These are phyloP conservation scores for Apaloderma vittatum DNA, from an alignment of 2,113 vertebrate species.

Conservation along the genomic window DNA sequence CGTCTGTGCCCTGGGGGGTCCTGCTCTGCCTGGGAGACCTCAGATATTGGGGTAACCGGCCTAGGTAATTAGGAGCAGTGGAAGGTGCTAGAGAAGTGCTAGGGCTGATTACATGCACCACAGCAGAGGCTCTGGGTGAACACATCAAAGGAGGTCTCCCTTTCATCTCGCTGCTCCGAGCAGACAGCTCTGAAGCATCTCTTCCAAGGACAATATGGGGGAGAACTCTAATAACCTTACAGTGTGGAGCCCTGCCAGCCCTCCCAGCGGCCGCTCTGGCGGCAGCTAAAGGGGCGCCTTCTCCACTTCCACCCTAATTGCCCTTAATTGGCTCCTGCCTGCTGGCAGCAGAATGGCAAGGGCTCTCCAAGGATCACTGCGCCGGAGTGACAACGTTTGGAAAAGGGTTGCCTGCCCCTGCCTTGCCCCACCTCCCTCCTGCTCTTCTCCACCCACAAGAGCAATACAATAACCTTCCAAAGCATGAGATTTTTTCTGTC, in stretches of 20 bases:
- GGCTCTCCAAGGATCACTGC: constrained; percentile 62
- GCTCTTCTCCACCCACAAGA: neutral
- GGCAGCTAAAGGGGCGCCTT: constrained; percentile 66
- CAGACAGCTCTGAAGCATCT: constrained; percentile 37
- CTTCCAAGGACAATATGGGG: constrained; percentile 69
- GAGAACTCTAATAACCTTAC: constrained; percentile 72
- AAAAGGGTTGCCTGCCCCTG: neutral
- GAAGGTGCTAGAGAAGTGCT: constrained; percentile 29
- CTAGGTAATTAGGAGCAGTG: neutral
- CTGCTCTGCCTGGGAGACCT: neutral
- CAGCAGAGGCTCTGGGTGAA: neutral
- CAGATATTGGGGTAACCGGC: neutral
- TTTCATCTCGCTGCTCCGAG: constrained; percentile 16
- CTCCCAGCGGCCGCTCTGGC: constrained; percentile 45
- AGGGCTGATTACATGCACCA: neutral
- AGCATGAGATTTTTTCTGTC: neutral
- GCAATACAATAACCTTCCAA: neutral
- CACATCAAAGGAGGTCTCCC: constrained; percentile 59
- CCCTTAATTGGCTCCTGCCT: constrained; percentile 71
- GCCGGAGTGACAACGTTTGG: neutral
- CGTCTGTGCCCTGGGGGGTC: neutral
- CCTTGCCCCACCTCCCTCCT: neutral
- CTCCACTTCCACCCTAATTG: constrained; percentile 73
- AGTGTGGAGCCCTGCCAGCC: constrained; percentile 61
- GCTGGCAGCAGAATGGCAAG: constrained; percentile 59